Evolutionary conservation across 2,113 vertebrate species (phyloP), one percentile per base, ranked within the genome.

Genomic region (Urocynchramus pylzowi): DNA sequence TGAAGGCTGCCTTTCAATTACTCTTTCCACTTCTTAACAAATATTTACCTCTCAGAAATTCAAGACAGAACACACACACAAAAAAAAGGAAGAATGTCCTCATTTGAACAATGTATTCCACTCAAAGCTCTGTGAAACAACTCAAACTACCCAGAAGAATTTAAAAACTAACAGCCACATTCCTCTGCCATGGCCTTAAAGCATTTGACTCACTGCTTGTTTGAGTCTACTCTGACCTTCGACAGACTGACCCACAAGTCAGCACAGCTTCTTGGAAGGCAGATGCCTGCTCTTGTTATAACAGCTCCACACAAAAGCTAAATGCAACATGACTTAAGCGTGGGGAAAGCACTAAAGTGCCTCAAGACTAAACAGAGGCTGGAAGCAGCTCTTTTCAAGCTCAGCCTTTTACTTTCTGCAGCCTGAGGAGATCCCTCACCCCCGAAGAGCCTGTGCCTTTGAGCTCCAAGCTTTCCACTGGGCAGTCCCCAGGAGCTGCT

Each of bases 211-310:
- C 12, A 2, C 68, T 75, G 85, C 87, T 71, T 86, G 75, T 90
- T 86, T 78, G 80, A 87, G 95, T 73, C 44, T 87, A 3, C 76
- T 78, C 4, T 94, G 92, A 95, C 93, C 92, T 92, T 86, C 35
- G 75, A 93, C 88, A 93, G 93, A 95, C 79, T 92, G 92, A 94
- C 95, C 96, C 95, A 90, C 93, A 96, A 95, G 96, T 57, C 88
- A 90, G 80, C 76, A 70, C 50, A 90, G 92, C 86, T 68, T 82
- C 95, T 95, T 57, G 85, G 88, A 93, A 96, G 92, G 95, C 79
- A 94, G 91, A 88, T 68, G 93, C 85, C 92, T 81, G 26, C 69
- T 92, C 92, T 70, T 5, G 7, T 95, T 92, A 37, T 0, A 69
- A 69, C 17, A 94, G 77, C 57, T 70, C 30, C 5, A 78, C 71